Evolutionary conservation across 2,797 vertebrate species (phyloP).

Genomic region (Notolepis coatsorum): DNA sequence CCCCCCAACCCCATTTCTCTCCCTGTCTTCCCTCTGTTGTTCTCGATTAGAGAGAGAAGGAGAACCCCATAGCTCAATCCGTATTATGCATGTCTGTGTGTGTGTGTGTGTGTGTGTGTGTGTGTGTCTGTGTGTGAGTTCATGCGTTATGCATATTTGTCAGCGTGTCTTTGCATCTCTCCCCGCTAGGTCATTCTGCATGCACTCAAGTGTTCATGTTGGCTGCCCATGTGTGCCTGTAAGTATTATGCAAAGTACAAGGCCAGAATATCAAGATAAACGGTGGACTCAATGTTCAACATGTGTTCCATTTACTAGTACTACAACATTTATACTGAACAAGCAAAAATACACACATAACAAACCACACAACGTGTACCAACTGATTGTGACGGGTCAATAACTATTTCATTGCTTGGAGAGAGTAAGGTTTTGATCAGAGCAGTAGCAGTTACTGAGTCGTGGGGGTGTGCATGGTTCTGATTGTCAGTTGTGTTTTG

Average conservation of each 20-base stretch:
- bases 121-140: constrained; percentile 14
- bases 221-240: background rate
- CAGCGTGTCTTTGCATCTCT: constrained; percentile 29
- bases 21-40: constrained; percentile 29
- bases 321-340: constrained; percentile 16
- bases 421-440: background rate
- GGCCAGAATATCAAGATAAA: background rate
- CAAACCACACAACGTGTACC: too few species aligned
- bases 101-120: constrained; percentile 26
- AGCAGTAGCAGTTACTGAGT: background rate
- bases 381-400: background rate
- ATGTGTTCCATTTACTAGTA: constrained; percentile 36
- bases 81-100: constrained; percentile 20
- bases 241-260: background rate
- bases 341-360: constrained; percentile 24
- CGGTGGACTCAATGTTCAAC: constrained; percentile 3
- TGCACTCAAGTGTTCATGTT: background rate
- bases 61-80: constrained; percentile 33
- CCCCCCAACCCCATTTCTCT: constrained; percentile 38
- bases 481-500: background rate
- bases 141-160: constrained; percentile 14
- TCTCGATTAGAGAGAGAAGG: constrained; percentile 38
- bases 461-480: background rate
- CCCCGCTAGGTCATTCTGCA: background rate
- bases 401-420: too few species aligned